These are phyloP conservation scores for Catharus minimus DNA, from an alignment of 2,113 vertebrate species.

Conservation along the genomic window DNA sequence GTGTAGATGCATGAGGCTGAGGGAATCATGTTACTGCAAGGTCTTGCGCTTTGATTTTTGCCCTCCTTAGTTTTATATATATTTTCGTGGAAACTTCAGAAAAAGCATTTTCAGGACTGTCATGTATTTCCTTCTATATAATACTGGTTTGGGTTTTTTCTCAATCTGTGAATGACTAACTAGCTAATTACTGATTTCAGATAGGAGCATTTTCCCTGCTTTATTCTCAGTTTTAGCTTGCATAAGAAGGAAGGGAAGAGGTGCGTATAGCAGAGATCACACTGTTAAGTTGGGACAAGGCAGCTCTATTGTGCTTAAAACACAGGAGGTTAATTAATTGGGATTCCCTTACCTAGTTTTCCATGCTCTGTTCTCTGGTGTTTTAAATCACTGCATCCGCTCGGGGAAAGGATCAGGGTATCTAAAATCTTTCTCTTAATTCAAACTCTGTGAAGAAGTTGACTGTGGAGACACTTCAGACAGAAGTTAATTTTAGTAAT, in stretches of 20 bases:
- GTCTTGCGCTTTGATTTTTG: neutral
- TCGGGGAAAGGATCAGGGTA: neutral
- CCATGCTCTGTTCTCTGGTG: neutral
- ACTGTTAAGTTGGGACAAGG: neutral
- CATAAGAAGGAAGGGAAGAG: neutral
- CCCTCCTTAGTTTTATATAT: neutral
- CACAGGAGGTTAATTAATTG: neutral
- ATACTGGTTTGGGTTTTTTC: neutral
- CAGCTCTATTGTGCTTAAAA: neutral
- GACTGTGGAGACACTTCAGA: neutral
- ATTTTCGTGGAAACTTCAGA: neutral
- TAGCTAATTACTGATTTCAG: neutral
- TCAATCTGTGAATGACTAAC: neutral
- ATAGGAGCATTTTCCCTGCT: neutral
- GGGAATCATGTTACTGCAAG: rapidly evolving
- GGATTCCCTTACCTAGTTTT: neutral
- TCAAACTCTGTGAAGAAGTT: neutral
- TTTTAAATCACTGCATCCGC: neutral
- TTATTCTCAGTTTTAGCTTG: neutral
- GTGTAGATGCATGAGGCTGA: neutral
- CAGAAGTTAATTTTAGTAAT: neutral
- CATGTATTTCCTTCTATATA: neutral
- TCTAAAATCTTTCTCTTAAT: neutral
- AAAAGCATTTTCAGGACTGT: neutral
- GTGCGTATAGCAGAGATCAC: neutral